Conservation (phyloP, 2,113 vertebrate species). For the Corvus hawaiiensis region DNA sequence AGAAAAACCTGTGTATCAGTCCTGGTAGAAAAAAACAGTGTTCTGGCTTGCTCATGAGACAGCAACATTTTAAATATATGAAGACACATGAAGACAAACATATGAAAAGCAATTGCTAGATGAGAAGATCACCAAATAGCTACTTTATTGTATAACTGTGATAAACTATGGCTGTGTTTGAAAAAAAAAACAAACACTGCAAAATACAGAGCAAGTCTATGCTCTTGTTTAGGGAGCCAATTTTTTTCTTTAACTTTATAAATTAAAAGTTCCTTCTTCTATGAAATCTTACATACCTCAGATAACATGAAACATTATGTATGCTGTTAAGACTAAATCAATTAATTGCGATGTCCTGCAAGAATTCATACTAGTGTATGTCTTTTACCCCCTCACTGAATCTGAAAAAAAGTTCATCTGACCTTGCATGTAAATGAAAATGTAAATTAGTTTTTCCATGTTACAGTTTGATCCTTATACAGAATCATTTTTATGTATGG, state of each 20-base stretch:
- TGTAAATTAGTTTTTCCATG: background rate
- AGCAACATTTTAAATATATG: conserved; percentile 9
- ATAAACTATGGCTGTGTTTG: background rate
- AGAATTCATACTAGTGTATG: background rate
- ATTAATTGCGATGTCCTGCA: background rate
- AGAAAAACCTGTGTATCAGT: background rate
- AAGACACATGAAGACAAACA: background rate
- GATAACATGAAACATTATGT: background rate
- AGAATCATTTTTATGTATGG: background rate
- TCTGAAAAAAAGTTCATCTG: background rate
- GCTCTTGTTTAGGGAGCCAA: background rate
- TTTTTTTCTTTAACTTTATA: background rate
- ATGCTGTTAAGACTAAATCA: background rate
- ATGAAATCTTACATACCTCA: background rate
- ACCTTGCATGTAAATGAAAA: background rate
- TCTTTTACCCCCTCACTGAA: background rate
- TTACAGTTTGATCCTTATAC: background rate
- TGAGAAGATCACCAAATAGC: conserved; percentile 8
- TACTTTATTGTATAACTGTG: background rate
- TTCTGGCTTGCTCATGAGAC: background rate
- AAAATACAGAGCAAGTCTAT: background rate
- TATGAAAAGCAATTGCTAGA: conserved; percentile 11
- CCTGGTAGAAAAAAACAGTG: background rate
- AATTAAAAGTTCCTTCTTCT: background rate
- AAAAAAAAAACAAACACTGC: fast-evolving